phyloP scores from a whole-genome alignment of 2,113 vertebrate species.

The Chaetodon trifascialis region DNA sequence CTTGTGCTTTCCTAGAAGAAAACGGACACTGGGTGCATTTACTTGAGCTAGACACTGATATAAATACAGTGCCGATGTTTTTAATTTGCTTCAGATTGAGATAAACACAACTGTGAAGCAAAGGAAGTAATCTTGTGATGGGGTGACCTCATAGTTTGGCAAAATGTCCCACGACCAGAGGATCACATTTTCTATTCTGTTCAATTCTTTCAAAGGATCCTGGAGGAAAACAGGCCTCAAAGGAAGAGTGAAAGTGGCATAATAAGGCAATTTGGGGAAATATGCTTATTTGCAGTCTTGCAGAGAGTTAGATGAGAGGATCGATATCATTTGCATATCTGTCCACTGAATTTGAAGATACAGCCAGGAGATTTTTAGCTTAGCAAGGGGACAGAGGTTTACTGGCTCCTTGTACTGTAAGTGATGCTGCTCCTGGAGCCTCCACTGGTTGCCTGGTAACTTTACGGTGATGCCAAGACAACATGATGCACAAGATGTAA shows the following conservation, averaged over 20 bases:
- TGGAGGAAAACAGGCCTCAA: background rate
- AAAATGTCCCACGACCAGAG: background rate
- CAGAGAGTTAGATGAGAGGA: no score
- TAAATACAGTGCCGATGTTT: slow-evolving; percentile 30
- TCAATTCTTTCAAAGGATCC: background rate
- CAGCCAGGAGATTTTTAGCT: no score
- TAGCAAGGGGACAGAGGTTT: background rate
- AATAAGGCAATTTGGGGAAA: no score
- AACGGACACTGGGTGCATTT: background rate
- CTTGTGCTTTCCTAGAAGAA: background rate
- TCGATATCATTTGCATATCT: no score
- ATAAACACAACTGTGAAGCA: slow-evolving; percentile 12
- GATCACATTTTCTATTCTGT: background rate
- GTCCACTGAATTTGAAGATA: no score
- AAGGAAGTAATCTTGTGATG: slow-evolving; percentile 24
- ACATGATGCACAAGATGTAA: background rate
- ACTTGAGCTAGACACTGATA: background rate
- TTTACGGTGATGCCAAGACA: background rate
- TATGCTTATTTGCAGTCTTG: no score
- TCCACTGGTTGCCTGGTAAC: background rate
- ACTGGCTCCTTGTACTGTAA: background rate
- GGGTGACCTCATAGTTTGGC: slow-evolving; percentile 25
- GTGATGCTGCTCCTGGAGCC: background rate
- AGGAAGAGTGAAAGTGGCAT: background rate
- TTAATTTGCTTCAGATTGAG: slow-evolving; percentile 21